A percentile compares a stretch with the other conserved stretches of the same genome.
phyloP scores from a whole-genome alignment of 2,888 invertebrate species.

The Hyposoter didymator region DNA sequence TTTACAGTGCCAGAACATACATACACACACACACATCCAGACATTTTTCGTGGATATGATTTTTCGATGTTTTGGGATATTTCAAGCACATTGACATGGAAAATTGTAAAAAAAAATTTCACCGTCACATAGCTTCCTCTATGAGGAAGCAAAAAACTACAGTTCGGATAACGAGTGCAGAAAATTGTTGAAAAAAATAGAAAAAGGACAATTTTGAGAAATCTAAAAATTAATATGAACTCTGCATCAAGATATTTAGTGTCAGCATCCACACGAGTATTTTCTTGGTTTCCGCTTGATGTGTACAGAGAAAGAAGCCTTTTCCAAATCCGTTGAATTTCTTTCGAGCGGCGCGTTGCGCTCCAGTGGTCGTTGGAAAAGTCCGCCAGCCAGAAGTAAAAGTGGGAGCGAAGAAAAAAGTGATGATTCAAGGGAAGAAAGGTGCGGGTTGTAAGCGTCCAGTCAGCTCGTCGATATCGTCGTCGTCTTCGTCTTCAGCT shows the following conservation, averaged over 20 bases:
- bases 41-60: no score
- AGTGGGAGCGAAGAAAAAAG: conserved; percentile 33
- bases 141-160: no score
- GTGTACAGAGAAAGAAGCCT: conserved; percentile 26
- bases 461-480: conserved; percentile 42
- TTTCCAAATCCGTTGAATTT: conserved; percentile 53
- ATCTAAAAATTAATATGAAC: no score
- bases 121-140: no score
- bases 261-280: neutral
- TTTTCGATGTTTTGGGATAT: no score
- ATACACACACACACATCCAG: no score
- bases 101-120: no score
- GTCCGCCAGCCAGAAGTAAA: conserved; percentile 8
- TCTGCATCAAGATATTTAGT: neutral
- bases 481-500: conserved; percentile 53
- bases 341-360: neutral
- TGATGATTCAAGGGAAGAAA: conserved; percentile 34
- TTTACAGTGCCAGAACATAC: no score
- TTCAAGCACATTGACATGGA: no score
- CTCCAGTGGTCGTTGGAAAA: neutral
- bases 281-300: neutral
- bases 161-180: no score
- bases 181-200: no score
- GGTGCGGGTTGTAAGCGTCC: conserved; percentile 29
- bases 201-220: no score